phyloP scores from a whole-genome alignment of 2,888 invertebrate species.

The Diaperis boleti region DNA sequence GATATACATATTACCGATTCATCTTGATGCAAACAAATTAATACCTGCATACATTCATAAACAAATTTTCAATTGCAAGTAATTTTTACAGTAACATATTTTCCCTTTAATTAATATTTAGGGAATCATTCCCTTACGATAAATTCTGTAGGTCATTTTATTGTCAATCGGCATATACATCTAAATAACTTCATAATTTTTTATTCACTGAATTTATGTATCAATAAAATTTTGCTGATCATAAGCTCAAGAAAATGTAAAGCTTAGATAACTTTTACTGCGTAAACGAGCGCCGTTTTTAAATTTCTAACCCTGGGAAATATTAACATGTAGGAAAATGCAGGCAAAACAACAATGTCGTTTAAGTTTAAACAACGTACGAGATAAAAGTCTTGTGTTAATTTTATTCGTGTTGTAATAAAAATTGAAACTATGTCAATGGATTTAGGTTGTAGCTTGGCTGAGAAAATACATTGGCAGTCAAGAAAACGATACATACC shows the following conservation, averaged over 20 bases:
- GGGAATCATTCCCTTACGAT: neutral
- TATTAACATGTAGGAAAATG: conserved; percentile 1
- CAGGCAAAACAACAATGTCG: neutral
- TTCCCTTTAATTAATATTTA: too few species aligned
- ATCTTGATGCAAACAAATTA: too few species aligned
- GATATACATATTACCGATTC: too few species aligned
- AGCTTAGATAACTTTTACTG: neutral
- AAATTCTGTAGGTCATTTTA: neutral
- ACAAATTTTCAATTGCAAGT: too few species aligned
- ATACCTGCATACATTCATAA: too few species aligned
- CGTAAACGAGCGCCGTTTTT: conserved; percentile 6
- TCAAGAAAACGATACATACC: conserved; percentile 44
- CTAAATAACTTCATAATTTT: conserved; percentile 3
- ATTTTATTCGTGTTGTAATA: too few species aligned
- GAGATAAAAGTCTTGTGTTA: neutral
- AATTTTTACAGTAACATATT: too few species aligned
- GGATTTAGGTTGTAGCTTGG: conserved; percentile 5
- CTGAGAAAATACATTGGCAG: conserved; percentile 51
- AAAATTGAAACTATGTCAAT: conserved; percentile 12
- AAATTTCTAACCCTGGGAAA: conserved; percentile 3
- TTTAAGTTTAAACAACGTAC: neutral
- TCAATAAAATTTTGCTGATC: conserved; percentile 26
- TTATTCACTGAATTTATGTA: conserved; percentile 15
- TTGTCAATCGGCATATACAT: neutral
- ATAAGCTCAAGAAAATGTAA: conserved; percentile 15